phyloP scores from a whole-genome alignment of 2,797 vertebrate species.

The Loriculus beryllinus region DNA sequence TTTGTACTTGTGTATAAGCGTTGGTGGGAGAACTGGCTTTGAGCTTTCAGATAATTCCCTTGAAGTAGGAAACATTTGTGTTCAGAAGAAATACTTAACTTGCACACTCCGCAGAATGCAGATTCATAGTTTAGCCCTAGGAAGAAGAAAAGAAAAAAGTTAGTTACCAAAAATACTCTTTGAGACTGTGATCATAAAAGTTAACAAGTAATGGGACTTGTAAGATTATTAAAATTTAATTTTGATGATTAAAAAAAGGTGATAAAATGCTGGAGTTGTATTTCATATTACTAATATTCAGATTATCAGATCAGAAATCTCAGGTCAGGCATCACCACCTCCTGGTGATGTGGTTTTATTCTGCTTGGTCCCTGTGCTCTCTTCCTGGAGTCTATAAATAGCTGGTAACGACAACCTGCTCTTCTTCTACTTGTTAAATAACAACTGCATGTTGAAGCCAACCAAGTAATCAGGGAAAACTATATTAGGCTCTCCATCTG shows the following conservation, averaged over 20 bases:
- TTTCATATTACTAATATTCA: background rate
- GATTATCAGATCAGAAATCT: background rate
- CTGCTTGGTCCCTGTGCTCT: background rate
- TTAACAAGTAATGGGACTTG: background rate
- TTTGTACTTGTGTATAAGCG: fast-evolving
- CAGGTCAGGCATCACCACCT: background rate
- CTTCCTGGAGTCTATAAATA: background rate
- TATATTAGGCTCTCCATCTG: background rate
- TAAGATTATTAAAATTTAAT: background rate
- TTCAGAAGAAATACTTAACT: background rate
- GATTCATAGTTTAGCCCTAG: background rate
- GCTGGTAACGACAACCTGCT: background rate
- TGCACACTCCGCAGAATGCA: background rate
- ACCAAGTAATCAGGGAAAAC: background rate
- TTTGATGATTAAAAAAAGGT: background rate
- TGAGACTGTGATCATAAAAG: background rate
- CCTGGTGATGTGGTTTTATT: background rate
- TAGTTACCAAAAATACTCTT: background rate
- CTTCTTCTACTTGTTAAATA: background rate
- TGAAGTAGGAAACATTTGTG: background rate
- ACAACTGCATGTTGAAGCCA: background rate
- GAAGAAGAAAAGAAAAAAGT: background rate
- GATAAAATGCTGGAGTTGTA: background rate
- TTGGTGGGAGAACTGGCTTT: background rate
- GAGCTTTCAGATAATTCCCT: background rate